Percentiles rank a stretch among this genome's conserved stretches.
phyloP scores from a whole-genome alignment of 1,140 invertebrate genomes.

The Lutraria rhynchaena region DNA sequence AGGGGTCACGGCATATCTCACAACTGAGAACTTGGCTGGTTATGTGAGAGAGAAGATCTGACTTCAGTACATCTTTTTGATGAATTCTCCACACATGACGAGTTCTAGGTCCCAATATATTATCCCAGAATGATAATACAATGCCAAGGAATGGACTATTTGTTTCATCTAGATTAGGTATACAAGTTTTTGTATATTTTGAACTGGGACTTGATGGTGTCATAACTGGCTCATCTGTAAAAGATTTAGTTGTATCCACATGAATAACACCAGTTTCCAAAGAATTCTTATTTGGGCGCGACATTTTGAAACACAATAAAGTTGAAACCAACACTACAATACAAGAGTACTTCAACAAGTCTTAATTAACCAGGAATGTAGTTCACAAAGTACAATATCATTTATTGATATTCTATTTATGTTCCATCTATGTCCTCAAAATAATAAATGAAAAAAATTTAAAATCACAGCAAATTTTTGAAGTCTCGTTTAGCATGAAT shows the following conservation, averaged over 20 bases:
- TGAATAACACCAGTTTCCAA: slow-evolving; percentile 20
- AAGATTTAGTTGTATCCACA: background rate
- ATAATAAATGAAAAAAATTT: too few species aligned
- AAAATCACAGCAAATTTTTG: slow-evolving; percentile 63
- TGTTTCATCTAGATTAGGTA: slow-evolving; percentile 62
- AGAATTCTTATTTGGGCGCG: too few species aligned
- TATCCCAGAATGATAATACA: slow-evolving; percentile 75
- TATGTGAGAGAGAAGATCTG: slow-evolving; percentile 67
- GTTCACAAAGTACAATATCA: too few species aligned
- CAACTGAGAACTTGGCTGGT: slow-evolving; percentile 74
- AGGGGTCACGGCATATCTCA: slow-evolving; percentile 73
- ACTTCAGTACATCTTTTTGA: slow-evolving; percentile 47
- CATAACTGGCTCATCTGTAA: background rate
- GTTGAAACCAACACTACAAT: too few species aligned
- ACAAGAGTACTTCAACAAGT: too few species aligned
- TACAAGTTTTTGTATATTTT: slow-evolving; percentile 62
- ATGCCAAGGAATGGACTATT: slow-evolving; percentile 65
- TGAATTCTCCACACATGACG: slow-evolving; percentile 73
- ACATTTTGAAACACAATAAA: too few species aligned
- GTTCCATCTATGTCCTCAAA: too few species aligned
- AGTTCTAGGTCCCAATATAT: slow-evolving; percentile 76
- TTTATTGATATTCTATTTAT: too few species aligned
- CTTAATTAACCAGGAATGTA: too few species aligned
- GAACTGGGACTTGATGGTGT: slow-evolving; percentile 74
- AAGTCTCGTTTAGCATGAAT: slow-evolving; percentile 73